These are phyloP conservation scores for Riptortus pedestris DNA, from an alignment of 1,140 invertebrate genomes.

Conservation along the genomic window DNA sequence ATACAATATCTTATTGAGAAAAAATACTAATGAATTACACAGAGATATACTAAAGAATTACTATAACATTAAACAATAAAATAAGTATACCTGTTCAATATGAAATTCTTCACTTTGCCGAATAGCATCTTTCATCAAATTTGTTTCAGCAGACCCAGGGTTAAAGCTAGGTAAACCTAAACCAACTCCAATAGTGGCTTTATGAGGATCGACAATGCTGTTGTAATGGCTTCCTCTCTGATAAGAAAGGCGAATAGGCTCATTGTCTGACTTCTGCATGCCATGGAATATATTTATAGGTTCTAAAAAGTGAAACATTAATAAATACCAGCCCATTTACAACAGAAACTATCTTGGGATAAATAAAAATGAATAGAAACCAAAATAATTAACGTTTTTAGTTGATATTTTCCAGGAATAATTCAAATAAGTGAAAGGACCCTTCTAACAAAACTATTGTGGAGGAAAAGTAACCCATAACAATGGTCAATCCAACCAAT, in stretches of 20 bases:
- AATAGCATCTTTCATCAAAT: conserved; percentile 66
- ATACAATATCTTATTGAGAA: too few relatives aligned
- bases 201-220: conserved; percentile 79
- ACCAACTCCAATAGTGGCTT: conserved; percentile 74
- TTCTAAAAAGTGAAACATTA: conserved; percentile 42
- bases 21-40: too few relatives aligned
- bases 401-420: too few relatives aligned
- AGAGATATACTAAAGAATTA: too few relatives aligned
- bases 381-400: too few relatives aligned
- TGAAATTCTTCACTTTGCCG: conserved; percentile 73
- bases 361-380: too few relatives aligned
- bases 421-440: too few relatives aligned
- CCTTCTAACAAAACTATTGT: too few relatives aligned
- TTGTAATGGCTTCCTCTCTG: conserved; percentile 86
- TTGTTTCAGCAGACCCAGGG: conserved; percentile 66
- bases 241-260: conserved; percentile 81
- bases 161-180: conserved; percentile 75
- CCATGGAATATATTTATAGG: conserved; percentile 87
- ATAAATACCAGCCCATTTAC: not conserved
- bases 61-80: too few relatives aligned
- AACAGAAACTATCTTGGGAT: not conserved
- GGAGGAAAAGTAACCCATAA: too few relatives aligned
- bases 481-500: too few relatives aligned
- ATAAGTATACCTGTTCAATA: conserved; percentile 58
- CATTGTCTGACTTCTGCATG: conserved; percentile 58